Evolutionary conservation across 2,113 vertebrate species (phyloP).

Genomic region (Labrus mixtus): DNA sequence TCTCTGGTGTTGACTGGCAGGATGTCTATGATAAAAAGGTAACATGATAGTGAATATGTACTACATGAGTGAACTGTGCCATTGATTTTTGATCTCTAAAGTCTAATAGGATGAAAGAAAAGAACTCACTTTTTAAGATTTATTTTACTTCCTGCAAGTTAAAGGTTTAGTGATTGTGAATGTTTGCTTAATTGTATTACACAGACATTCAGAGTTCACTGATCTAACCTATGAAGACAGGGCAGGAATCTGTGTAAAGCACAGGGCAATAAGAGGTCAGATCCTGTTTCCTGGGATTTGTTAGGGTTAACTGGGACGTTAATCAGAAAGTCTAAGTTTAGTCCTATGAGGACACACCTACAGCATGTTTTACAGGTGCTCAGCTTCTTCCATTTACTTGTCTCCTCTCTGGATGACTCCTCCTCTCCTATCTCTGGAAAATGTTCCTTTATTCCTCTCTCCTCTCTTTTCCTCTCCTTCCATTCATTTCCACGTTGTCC

Average conservation of each 20-base stretch:
- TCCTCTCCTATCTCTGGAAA: too few species aligned
- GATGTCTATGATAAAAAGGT: slow-evolving; percentile 99
- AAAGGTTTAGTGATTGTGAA: background rate
- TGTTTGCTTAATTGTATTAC: too few species aligned
- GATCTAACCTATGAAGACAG: background rate
- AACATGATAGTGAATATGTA: background rate
- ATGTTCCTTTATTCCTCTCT: background rate
- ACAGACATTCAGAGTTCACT: background rate
- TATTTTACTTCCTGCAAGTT: too few species aligned
- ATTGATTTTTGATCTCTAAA: too few species aligned
- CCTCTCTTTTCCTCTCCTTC: background rate
- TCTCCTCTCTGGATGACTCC: background rate
- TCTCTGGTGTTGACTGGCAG: slow-evolving; percentile 95
- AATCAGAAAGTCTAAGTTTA: slow-evolving; percentile 37
- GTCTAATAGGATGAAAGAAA: too few species aligned
- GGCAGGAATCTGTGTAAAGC: background rate
- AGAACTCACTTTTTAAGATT: too few species aligned
- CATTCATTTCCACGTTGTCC: background rate
- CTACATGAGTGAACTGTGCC: too few species aligned
- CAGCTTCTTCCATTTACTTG: slow-evolving; percentile 8
- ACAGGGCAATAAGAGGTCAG: slow-evolving; percentile 43
- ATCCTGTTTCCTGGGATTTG: slow-evolving; percentile 38
- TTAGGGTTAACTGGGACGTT: slow-evolving; percentile 11
- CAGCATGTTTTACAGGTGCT: slow-evolving; percentile 28
- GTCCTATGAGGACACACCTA: slow-evolving; percentile 45